Conservation (phyloP, 2,888 invertebrate genomes). For the Catocala sponsa region DNA sequence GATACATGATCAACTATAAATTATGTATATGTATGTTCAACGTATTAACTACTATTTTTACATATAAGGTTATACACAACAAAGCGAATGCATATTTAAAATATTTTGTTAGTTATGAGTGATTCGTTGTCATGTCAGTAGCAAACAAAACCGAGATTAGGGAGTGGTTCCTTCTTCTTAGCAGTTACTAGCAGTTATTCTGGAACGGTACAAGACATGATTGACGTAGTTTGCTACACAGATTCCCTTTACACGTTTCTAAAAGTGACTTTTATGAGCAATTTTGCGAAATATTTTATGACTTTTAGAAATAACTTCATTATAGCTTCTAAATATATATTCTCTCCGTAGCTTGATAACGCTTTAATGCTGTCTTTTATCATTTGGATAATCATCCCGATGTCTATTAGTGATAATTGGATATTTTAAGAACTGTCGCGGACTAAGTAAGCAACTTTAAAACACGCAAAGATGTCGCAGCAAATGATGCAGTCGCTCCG, state of each 20-base stretch:
- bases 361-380: slow-evolving; percentile 12
- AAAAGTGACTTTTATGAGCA: slow-evolving; percentile 58
- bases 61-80: no score
- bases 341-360: slow-evolving; percentile 23
- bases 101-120: no score
- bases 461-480: no score
- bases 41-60: neutral
- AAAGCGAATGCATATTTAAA: no score
- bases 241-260: slow-evolving; percentile 58
- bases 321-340: slow-evolving; percentile 43
- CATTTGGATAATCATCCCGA: neutral
- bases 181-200: slow-evolving; percentile 30
- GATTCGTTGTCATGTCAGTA: no score
- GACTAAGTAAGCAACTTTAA: neutral
- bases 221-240: slow-evolving; percentile 62
- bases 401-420: neutral
- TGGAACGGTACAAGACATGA: slow-evolving; percentile 35
- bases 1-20: neutral
- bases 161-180: slow-evolving; percentile 21
- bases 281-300: slow-evolving; percentile 60
- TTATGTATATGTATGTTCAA: neutral
- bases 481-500: no score
- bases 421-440: neutral
- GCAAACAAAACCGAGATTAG: no score
- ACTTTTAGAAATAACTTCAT: slow-evolving; percentile 56